These are phyloP conservation scores for Sturnira hondurensis DNA, from an alignment of 2,113 vertebrate species.

Conservation along the genomic window DNA sequence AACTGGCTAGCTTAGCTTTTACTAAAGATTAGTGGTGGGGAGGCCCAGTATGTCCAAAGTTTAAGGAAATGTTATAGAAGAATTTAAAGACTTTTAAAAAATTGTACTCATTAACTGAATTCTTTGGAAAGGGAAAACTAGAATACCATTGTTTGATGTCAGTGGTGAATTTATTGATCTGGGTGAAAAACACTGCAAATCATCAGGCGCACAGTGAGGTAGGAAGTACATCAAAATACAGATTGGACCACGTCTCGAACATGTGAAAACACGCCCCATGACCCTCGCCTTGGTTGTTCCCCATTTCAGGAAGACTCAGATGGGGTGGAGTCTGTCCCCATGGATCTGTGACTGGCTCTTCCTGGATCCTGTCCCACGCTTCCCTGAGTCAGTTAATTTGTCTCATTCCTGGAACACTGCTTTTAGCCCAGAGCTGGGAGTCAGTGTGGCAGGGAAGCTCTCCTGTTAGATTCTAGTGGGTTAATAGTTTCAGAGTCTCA, in stretches of 20 bases:
- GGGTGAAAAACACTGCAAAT: background rate
- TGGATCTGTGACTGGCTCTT: background rate
- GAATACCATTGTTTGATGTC: background rate
- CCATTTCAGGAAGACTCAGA: background rate
- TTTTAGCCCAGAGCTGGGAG: background rate
- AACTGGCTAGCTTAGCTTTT: background rate
- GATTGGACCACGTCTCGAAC: no score
- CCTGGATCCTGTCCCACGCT: background rate
- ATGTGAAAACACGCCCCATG: rapidly evolving
- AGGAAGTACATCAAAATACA: background rate
- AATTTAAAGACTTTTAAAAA: background rate
- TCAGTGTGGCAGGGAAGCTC: background rate
- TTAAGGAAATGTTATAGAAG: background rate
- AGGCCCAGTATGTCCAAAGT: background rate
- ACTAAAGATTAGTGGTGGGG: background rate
- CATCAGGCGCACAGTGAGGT: background rate
- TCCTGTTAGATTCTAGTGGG: background rate
- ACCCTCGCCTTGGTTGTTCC: background rate
- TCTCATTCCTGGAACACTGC: background rate
- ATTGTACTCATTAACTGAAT: background rate
- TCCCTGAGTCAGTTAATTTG: background rate
- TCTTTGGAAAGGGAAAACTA: background rate
- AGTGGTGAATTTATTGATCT: background rate
- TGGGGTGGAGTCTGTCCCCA: background rate
- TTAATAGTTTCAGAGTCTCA: background rate